These are phyloP conservation scores for Agrochola lota DNA, from an alignment of 2,888 invertebrate species.

Conservation along the genomic window DNA sequence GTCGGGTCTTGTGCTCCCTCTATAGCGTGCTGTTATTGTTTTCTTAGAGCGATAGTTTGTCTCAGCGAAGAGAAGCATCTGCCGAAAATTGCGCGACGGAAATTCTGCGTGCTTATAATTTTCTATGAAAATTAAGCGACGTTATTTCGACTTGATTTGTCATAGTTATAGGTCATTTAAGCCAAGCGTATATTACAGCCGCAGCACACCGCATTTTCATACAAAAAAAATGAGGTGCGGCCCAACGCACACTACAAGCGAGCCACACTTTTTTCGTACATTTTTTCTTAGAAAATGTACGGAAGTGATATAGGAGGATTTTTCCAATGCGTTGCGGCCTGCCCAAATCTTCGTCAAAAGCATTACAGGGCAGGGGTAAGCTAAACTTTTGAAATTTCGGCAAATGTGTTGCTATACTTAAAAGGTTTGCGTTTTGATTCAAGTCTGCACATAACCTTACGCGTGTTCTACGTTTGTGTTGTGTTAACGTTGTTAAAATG, in stretches of 20 bases:
- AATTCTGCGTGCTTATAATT: neutral
- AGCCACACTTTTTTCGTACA: neutral
- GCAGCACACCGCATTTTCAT: neutral
- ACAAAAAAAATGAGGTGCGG: neutral
- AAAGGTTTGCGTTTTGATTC: neutral
- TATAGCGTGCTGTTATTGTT: neutral
- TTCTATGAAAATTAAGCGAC: neutral
- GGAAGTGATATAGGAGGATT: neutral
- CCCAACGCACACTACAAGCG: too few species aligned
- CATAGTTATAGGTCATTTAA: neutral
- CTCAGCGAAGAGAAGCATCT: neutral
- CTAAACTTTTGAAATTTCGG: neutral
- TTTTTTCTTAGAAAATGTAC: neutral
- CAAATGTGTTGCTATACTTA: neutral
- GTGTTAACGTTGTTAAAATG: constrained; percentile 23
- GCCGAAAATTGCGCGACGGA: neutral
- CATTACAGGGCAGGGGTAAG: neutral
- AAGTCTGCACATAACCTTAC: constrained; percentile 18
- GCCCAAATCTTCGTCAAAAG: neutral
- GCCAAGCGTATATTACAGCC: too few species aligned
- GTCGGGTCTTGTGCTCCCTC: neutral
- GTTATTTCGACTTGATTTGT: neutral
- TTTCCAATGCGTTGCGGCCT: neutral
- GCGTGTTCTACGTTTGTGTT: constrained; percentile 22
- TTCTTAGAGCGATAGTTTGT: neutral